These are phyloP conservation scores for Argyrosomus japonicus DNA, from an alignment of 2,113 vertebrate genomes.

Conservation along the genomic window DNA sequence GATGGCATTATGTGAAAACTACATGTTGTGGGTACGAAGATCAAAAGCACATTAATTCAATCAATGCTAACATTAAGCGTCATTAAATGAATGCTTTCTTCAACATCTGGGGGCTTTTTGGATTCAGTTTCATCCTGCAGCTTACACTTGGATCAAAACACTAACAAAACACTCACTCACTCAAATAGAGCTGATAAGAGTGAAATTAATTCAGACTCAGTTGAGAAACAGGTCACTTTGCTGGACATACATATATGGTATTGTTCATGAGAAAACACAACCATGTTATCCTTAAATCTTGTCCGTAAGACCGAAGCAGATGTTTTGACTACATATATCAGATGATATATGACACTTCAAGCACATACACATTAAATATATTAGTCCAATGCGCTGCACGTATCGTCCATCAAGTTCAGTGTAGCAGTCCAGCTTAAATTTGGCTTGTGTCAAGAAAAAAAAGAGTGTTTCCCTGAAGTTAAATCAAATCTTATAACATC, in stretches of 20 bases:
- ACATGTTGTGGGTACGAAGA: conserved; percentile 8
- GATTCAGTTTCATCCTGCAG: conserved; percentile 14
- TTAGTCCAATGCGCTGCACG: background rate
- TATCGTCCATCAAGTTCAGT: background rate
- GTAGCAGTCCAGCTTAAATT: background rate
- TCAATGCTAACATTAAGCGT: background rate
- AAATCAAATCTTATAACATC: conserved; percentile 35
- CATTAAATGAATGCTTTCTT: conserved; percentile 1
- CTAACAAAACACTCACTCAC: background rate
- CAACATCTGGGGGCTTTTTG: conserved; percentile 2
- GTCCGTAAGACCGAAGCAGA: conserved; percentile 2
- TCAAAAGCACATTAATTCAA: conserved; percentile 24
- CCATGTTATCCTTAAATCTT: conserved; percentile 41
- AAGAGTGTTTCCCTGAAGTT: conserved; percentile 35
- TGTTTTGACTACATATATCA: conserved; percentile 40
- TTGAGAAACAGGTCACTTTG: conserved; percentile 12
- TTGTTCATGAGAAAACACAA: conserved; percentile 27
- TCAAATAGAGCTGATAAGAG: background rate
- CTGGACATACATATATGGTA: conserved; percentile 52
- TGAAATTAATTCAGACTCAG: conserved; percentile 22
- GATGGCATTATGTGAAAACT: background rate
- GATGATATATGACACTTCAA: conserved; percentile 23
- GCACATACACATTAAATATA: conserved; percentile 9
- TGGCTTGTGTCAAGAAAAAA: background rate
- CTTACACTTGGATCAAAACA: conserved; percentile 15